These are phyloP conservation scores for Hippasteria phrygiana DNA, from an alignment of 53 echinoderm and acorn worm species.

Conservation along the genomic window DNA sequence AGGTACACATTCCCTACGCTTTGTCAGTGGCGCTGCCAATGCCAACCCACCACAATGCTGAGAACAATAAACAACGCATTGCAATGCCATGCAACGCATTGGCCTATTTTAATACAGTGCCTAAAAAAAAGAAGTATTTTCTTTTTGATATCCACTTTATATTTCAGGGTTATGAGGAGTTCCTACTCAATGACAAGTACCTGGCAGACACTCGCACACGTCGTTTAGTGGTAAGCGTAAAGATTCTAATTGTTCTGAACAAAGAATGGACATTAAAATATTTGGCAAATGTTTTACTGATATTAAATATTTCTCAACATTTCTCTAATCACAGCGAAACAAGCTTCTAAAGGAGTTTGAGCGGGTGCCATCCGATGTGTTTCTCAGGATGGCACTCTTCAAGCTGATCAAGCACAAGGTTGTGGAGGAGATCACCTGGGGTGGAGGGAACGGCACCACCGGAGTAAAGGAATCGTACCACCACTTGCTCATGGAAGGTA, in stretches of 20 bases:
- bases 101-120: no score
- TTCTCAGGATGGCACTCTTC: slow-evolving; percentile 40
- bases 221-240: slow-evolving; percentile 20
- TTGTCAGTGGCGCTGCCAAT: neutral
- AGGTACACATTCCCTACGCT: slow-evolving; percentile 2
- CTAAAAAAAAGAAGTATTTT: no score
- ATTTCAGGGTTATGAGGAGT: slow-evolving; percentile 9
- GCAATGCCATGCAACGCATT: neutral
- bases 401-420: slow-evolving; percentile 15
- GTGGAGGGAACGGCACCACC: slow-evolving; percentile 23
- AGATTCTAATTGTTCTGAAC: neutral
- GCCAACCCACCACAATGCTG: slow-evolving; percentile 32
- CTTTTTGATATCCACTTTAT: neutral
- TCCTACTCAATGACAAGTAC: slow-evolving; percentile 1
- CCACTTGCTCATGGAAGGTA: slow-evolving; percentile 44
- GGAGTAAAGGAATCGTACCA: slow-evolving; percentile 20
- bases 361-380: slow-evolving; percentile 16
- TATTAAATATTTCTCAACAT: neutral
- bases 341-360: slow-evolving; percentile 22
- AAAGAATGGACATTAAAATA: slow-evolving; percentile 22
- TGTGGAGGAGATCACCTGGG: slow-evolving; percentile 13
- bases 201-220: slow-evolving; percentile 39
- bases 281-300: slow-evolving; percentile 34
- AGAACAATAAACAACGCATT: slow-evolving; percentile 6
- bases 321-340: slow-evolving; percentile 26